Evolutionary conservation across 2,113 vertebrate species (phyloP).

Genomic region (Synchiropus splendidus): DNA sequence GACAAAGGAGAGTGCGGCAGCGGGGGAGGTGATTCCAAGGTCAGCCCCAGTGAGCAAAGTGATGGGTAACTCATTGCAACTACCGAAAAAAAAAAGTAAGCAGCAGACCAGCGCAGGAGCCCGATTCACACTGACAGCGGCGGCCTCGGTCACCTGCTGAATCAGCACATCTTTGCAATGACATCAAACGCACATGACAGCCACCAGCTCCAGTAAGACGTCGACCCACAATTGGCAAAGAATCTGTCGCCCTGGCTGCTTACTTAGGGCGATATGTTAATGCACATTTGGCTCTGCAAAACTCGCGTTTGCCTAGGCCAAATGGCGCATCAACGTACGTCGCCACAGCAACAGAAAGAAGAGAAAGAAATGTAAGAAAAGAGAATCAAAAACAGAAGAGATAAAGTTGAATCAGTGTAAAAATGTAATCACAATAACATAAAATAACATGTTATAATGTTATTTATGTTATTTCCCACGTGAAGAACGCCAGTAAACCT

Average conservation of each 20-base stretch:
- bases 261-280: conserved; percentile 99
- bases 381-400: conserved; percentile 69
- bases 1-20: conserved; percentile 99
- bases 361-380: conserved; percentile 66
- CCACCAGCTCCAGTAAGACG: conserved; percentile 25
- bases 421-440: conserved; percentile 99
- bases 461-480: conserved; percentile 99
- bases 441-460: conserved; percentile 99
- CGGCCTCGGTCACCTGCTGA: conserved; percentile 42
- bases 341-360: conserved; percentile 83
- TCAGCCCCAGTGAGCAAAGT: conserved; percentile 99
- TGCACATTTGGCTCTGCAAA: conserved; percentile 99
- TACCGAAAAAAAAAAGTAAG: conserved; percentile 85
- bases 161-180: conserved; percentile 15
- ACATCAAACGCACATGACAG: conserved; percentile 7
- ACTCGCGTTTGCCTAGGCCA: conserved; percentile 98
- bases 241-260: conserved; percentile 94
- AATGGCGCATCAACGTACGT: conserved; percentile 99
- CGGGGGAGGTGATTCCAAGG: conserved; percentile 99
- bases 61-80: conserved; percentile 99
- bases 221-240: not conserved
- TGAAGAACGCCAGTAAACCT: conserved; percentile 99
- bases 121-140: conserved; percentile 43
- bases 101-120: conserved; percentile 89
- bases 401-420: conserved; percentile 90